phyloP scores from a whole-genome alignment of 2,113 vertebrate genomes.

The Takifugu flavidus region DNA sequence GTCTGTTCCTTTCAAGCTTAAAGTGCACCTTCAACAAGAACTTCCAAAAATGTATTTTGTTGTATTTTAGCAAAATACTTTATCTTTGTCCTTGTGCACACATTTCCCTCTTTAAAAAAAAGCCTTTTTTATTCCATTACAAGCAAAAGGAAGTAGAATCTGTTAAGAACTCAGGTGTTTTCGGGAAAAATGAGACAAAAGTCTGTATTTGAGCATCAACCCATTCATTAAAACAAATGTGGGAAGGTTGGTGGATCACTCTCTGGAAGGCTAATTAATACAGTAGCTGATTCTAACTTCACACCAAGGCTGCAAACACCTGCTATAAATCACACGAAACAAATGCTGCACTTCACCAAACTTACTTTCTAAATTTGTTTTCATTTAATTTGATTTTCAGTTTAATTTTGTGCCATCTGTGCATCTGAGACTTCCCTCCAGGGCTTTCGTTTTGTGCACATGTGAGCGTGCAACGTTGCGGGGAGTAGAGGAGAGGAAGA shows the following conservation, averaged over 20 bases:
- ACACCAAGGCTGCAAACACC: slow-evolving; percentile 38
- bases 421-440: slow-evolving; percentile 1
- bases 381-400: background rate
- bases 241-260: slow-evolving; percentile 24
- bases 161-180: slow-evolving; percentile 41
- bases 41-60: too few species aligned
- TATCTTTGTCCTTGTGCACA: too few species aligned
- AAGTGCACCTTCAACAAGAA: too few species aligned
- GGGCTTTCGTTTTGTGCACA: background rate
- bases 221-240: slow-evolving; percentile 50
- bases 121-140: too few species aligned
- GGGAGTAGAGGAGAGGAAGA: background rate
- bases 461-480: too few species aligned
- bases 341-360: background rate
- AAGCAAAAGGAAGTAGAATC: background rate
- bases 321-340: slow-evolving; percentile 13
- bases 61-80: background rate
- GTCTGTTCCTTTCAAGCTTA: too few species aligned
- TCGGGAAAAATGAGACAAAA: slow-evolving; percentile 26
- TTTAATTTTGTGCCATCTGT: slow-evolving; percentile 21
- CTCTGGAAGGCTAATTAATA: slow-evolving; percentile 43
- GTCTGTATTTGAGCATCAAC: slow-evolving; percentile 30
- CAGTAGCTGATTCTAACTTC: slow-evolving; percentile 28
- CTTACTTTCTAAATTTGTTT: background rate
- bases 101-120: too few species aligned